Conservation (phyloP, 2,888 invertebrate genomes). For the Rhamnusium bicolor region DNA sequence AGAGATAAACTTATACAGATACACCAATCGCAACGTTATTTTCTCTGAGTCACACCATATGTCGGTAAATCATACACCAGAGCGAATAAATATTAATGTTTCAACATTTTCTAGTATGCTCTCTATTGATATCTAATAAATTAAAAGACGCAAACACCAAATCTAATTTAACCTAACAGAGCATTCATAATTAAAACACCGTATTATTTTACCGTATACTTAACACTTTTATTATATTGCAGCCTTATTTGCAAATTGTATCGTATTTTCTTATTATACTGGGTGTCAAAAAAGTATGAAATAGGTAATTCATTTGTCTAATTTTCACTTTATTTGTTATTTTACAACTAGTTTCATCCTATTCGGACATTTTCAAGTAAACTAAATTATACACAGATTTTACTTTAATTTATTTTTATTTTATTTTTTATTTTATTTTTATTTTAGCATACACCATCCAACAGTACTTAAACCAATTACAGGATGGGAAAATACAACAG, state of each 20-base stretch:
- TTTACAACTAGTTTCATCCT: too few relatives aligned
- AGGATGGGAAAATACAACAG: too few relatives aligned
- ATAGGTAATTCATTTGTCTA: too few relatives aligned
- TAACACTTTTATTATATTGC: background rate
- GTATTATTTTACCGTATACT: background rate
- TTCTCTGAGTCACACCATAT: background rate
- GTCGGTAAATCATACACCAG: background rate
- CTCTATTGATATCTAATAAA: background rate
- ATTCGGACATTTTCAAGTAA: too few relatives aligned
- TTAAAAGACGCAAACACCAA: background rate
- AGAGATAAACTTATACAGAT: background rate
- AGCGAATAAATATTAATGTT: background rate
- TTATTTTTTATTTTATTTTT: too few relatives aligned
- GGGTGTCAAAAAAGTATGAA: too few relatives aligned
- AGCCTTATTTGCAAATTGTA: background rate
- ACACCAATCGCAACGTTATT: background rate
- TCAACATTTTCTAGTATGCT: background rate
- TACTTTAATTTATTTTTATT: too few relatives aligned
- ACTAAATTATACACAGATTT: too few relatives aligned
- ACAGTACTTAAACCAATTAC: too few relatives aligned
- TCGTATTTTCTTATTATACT: too few relatives aligned
- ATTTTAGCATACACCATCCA: too few relatives aligned
- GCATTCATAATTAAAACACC: background rate
- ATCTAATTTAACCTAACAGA: background rate
- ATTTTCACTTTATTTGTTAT: too few relatives aligned